Percentiles rank a stretch among this genome's conserved stretches.
Conservation (phyloP, 2,113 vertebrate genomes). For the Erythrocercus mccallii region DNA sequence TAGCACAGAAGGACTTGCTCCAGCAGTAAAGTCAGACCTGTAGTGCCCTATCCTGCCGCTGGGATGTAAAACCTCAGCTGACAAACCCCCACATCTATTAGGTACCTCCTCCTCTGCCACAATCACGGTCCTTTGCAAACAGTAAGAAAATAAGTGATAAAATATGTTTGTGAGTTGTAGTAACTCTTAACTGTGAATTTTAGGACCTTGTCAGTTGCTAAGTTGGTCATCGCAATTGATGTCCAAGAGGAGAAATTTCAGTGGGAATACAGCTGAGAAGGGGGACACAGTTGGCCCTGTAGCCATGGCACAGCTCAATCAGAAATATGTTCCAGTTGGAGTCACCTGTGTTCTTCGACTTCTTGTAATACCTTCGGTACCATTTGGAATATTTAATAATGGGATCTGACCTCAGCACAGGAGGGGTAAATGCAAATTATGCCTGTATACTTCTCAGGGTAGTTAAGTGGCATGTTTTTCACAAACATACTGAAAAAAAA, state of each 20-base stretch:
- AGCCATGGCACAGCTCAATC: not conserved
- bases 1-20: not conserved
- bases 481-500: not conserved
- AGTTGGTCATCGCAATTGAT: not conserved
- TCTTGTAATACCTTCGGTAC: not conserved
- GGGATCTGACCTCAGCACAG: not conserved
- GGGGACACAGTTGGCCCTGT: not conserved
- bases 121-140: not conserved
- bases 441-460: not conserved
- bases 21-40: not conserved
- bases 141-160: not conserved
- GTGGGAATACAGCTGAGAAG: not conserved
- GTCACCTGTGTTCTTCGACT: accelerated
- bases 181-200: not conserved
- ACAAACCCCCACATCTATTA: not conserved
- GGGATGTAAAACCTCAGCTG: not conserved
- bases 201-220: not conserved
- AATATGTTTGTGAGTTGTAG: not conserved
- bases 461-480: not conserved
- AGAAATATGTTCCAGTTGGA: not conserved
- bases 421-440: not conserved
- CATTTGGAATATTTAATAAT: not conserved
- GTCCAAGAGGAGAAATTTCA: not conserved
- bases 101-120: accelerated
- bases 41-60: not conserved